Evolutionary conservation across 1,140 invertebrate species (phyloP).

Genomic region (Contarinia nasturtii): DNA sequence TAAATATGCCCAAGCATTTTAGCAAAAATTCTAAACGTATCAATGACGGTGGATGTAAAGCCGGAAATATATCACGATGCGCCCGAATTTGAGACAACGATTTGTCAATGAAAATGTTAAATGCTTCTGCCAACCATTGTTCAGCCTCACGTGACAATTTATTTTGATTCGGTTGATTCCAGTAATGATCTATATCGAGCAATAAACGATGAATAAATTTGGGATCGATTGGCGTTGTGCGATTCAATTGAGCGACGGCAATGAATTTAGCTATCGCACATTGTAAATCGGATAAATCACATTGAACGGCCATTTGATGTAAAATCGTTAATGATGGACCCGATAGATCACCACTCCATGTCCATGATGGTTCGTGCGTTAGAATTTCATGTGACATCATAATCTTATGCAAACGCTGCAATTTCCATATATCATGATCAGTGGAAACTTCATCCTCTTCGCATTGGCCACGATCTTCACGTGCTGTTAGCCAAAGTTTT

Average conservation of each 20-base stretch:
- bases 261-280: conserved; percentile 53
- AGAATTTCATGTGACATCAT: conserved; percentile 47
- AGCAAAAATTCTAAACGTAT: conserved; percentile 51
- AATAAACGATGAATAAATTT: conserved; percentile 48
- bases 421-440: conserved; percentile 39
- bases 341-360: conserved; percentile 52
- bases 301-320: conserved; percentile 90
- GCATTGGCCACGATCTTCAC: conserved; percentile 62
- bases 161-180: conserved; percentile 29
- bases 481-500: conserved; percentile 75
- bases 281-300: conserved; percentile 76
- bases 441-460: conserved; percentile 69
- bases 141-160: conserved; percentile 57
- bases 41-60: conserved; percentile 51
- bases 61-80: conserved; percentile 68
- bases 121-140: conserved; percentile 73
- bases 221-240: conserved; percentile 49
- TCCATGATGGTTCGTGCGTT: conserved; percentile 25
- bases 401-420: conserved; percentile 60
- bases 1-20: conserved; percentile 56
- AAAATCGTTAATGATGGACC: conserved; percentile 72
- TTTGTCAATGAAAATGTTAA: conserved; percentile 64
- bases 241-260: conserved; percentile 54
- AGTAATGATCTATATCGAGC: conserved; percentile 45
- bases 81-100: conserved; percentile 58